Evolutionary conservation across 2,888 invertebrate genomes (phyloP).

Genomic region (Elaeidobius kamerunicus): DNA sequence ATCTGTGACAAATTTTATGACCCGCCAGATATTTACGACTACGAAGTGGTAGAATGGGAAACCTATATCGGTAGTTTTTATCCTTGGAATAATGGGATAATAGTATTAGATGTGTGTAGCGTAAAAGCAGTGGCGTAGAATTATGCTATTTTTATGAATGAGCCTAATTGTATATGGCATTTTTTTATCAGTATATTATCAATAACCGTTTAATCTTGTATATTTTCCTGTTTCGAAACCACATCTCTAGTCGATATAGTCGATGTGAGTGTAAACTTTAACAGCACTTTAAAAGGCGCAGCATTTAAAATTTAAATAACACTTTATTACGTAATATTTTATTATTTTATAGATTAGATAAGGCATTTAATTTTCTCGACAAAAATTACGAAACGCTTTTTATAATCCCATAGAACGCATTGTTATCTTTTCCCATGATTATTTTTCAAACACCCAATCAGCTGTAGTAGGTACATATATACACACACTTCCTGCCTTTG

Average conservation of each 20-base stretch:
- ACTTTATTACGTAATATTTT: constrained; percentile 3
- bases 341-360: constrained; percentile 18
- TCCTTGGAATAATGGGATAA: constrained; percentile 20
- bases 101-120: constrained; percentile 12
- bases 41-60: constrained; percentile 30
- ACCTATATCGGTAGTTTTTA: constrained; percentile 17
- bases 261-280: background rate
- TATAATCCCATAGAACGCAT: no score
- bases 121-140: constrained; percentile 15
- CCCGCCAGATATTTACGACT: constrained; percentile 33
- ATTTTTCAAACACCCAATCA: no score
- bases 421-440: background rate
- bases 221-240: constrained; percentile 10
- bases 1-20: constrained; percentile 39
- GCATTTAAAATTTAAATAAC: constrained; percentile 17
- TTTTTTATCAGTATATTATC: no score
- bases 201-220: background rate
- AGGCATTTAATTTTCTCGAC: constrained; percentile 10
- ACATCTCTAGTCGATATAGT: background rate
- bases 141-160: no score
- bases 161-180: no score
- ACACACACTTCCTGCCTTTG: no score
- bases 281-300: background rate
- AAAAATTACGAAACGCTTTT: constrained; percentile 3
- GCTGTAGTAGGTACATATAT: no score